Conservation (phyloP, 2,797 vertebrate species). For the Micropoecilia bifurca region DNA sequence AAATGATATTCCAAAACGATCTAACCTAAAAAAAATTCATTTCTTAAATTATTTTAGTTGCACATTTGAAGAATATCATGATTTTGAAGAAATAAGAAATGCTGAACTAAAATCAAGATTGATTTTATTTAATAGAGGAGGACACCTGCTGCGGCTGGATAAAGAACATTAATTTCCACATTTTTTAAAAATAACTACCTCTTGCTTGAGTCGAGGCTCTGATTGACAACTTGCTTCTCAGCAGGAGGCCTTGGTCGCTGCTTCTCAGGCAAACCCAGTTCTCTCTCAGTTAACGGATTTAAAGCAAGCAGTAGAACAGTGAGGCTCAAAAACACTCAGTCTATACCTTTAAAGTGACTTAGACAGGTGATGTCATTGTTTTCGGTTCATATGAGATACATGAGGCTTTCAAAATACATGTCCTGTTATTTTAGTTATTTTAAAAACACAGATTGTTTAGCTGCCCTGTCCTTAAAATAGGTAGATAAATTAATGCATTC, state of each 20-base stretch:
- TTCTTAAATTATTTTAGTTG: background rate
- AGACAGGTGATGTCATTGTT: background rate
- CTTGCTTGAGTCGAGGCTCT: background rate
- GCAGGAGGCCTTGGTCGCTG: background rate
- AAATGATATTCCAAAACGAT: background rate
- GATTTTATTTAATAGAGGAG: background rate
- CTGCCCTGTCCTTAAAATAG: background rate
- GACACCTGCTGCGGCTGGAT: background rate
- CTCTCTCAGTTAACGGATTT: background rate
- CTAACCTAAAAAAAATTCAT: background rate
- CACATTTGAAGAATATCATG: background rate
- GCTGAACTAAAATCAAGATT: background rate
- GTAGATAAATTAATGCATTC: background rate
- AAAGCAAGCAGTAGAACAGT: background rate
- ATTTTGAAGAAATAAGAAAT: background rate
- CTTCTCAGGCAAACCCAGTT: background rate
- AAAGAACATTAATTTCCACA: background rate
- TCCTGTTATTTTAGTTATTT: background rate
- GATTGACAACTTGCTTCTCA: background rate
- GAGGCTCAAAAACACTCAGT: background rate
- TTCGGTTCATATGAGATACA: background rate
- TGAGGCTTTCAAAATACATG: no score
- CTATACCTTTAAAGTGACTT: background rate
- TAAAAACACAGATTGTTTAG: background rate
- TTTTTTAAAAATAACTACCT: background rate